Evolutionary conservation across 2,888 invertebrate species (phyloP), one percentile per base, ranked within the genome.

Genomic region (Pseudeuparius sepicola): DNA sequence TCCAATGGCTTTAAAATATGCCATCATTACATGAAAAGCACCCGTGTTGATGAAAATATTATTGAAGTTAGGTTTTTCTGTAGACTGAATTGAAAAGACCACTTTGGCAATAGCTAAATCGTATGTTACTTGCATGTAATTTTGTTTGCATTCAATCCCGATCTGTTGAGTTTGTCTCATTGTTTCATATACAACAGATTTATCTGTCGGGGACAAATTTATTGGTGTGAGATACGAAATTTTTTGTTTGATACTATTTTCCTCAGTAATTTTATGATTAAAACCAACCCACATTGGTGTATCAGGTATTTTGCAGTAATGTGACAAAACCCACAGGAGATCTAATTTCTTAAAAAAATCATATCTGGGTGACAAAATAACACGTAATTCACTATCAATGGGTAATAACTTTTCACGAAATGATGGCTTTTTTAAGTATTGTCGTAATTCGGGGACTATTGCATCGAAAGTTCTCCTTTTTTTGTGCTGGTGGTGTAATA

Each of bases 1-100:
- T 4, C 31, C 39, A 4, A 34, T 11, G 11, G 46, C 46, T 38
- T 49, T 46, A 28, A 49, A 52, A 42, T 34, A 50, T 13, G 48
- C 44, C 44, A 51, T 43, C 42, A 47, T 41, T 13, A 49, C 36
- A 27, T 49, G 47, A 46, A 61, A 57, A 24, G 45, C 39, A 3
- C 57, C 57, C 14, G 52, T 36, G 46, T 55, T 51, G 23, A 57
- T 51, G 36, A 55, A 57, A 32, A 59, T 14, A 33, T 51, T 49
- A 33, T 51, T 39, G 50, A 51, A 57, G 37, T 37, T 39, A 36
- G 50, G 45, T 18, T 20, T 27, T 36, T 49, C 47, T 14, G 37
- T 37, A 31, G 43, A 16, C 41, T 54, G 48, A 36, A 55, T 51
- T 47, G 47, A 43, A 17, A 45, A 33, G 12, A 44, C 46, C 37